These are phyloP conservation scores for Trachelus troglodyta DNA, from an alignment of 2,888 invertebrate genomes.

Conservation along the genomic window DNA sequence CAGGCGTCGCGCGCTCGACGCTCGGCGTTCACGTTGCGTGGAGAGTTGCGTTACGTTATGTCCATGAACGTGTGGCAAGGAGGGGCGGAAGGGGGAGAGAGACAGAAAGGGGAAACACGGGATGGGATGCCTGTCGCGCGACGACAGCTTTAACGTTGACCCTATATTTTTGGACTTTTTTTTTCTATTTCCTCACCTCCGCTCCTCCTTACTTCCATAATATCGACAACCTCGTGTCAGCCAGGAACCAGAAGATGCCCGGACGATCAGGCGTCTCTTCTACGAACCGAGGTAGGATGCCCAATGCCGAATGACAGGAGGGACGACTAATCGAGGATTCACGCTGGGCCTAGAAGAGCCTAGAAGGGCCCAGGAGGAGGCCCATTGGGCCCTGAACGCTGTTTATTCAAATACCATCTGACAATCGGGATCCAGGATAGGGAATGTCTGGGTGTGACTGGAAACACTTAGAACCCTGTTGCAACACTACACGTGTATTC, in stretches of 20 bases:
- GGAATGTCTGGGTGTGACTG: conserved; percentile 23
- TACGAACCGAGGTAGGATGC: neutral
- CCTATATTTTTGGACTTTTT: neutral
- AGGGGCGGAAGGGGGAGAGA: neutral
- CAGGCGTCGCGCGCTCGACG: neutral
- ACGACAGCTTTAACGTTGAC: neutral
- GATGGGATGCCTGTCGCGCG: neutral
- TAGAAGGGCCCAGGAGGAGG: neutral
- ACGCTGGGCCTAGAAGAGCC: neutral
- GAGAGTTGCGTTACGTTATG: neutral
- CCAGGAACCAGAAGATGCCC: neutral
- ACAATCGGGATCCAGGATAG: neutral
- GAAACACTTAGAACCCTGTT: conserved; percentile 33
- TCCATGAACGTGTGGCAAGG: neutral
- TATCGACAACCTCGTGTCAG: neutral
- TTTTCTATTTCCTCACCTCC: too few species aligned
- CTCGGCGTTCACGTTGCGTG: neutral
- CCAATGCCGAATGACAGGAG: too few species aligned
- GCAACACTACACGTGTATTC: conserved; percentile 15
- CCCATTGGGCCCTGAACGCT: neutral
- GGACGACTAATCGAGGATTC: neutral
- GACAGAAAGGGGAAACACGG: neutral
- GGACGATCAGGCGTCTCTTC: neutral
- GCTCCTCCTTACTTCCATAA: neutral
- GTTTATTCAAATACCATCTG: neutral